Evolutionary conservation across 1,140 invertebrate species (phyloP), one percentile per base, ranked within the genome.

Genomic region (Drosophila subobscura): DNA sequence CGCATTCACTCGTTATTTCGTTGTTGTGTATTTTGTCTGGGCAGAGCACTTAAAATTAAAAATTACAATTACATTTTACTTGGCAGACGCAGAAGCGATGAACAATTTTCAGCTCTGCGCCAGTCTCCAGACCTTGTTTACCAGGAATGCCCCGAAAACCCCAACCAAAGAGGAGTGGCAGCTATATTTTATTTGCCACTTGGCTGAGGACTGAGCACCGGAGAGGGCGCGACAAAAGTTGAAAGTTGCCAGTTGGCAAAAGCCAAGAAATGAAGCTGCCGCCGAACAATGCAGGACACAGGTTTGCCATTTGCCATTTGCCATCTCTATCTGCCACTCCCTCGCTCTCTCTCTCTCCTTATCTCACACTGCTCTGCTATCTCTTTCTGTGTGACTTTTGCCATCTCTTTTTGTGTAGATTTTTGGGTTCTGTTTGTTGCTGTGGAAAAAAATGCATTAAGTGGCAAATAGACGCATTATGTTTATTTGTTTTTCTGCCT

Each of bases 61-160:
- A 85, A 85, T 85, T 85, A 85, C 81, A 85, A 86, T 86, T 86
- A 86, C 81, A 86, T 88, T 86, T 88, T 67, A 81, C 68, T 86
- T 86, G 81, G 81, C 81, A 86, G 56, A 72, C 67, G 61, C 67
- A 66, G 41, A 41, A 45, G 70, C 70, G 46, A n/a, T n/a, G n/a
- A 42, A 57, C 55, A 74, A 83, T 81, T 59, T 66, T 46, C 29
- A 63, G 54, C 40, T 40, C 64, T 84, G 74, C 79, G 58, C 54
- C 77, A 78, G 75, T 56, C 27, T 22, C 55, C 47, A 20, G 20
- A 6, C 52, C 57, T 71, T 76, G 59, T 75, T 56, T 58, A 70
- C 64, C 66, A 37, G 33, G 47, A 5, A 22, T 37, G 7, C 40
- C 51, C 7, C 33, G 6, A 54, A 75, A 54, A 40, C 47, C 22